Percentiles rank a stretch among this genome's conserved stretches.
These are phyloP conservation scores for Drosophila mercatorum DNA, from an alignment of 2,888 invertebrate genomes.

Conservation along the genomic window DNA sequence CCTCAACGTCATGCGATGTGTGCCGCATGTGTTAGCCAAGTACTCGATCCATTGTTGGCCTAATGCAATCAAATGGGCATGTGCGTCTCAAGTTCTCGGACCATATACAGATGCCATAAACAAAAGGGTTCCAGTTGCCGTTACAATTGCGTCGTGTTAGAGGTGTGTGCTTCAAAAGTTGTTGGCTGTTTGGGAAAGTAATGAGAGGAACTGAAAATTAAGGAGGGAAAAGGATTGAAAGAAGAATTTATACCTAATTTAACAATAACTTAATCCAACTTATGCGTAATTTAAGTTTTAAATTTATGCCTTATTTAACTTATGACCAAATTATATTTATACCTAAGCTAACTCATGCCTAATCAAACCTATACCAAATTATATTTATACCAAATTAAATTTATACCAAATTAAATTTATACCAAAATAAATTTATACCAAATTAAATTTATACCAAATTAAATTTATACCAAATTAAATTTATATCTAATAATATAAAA, in stretches of 20 bases:
- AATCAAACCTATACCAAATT: too few relatives aligned
- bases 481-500: too few relatives aligned
- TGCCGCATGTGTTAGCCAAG: conserved; percentile 37
- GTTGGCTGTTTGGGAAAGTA: neutral
- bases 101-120: neutral
- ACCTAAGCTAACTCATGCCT: neutral
- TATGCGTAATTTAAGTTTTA: neutral
- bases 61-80: conserved; percentile 68
- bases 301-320: neutral
- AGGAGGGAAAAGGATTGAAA: neutral
- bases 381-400: too few relatives aligned
- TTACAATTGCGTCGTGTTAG: neutral
- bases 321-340: neutral
- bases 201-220: neutral
- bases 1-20: conserved; percentile 12
- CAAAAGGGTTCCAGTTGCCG: conserved; percentile 19
- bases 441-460: too few relatives aligned
- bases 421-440: too few relatives aligned
- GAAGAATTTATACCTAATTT: neutral
- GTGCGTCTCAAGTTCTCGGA: conserved; percentile 46
- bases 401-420: too few relatives aligned
- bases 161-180: conserved; percentile 5
- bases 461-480: neutral
- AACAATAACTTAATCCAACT: neutral
- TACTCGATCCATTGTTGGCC: conserved; percentile 53